phyloP scores from a whole-genome alignment of 2,113 vertebrate species.

The Athene noctua region DNA sequence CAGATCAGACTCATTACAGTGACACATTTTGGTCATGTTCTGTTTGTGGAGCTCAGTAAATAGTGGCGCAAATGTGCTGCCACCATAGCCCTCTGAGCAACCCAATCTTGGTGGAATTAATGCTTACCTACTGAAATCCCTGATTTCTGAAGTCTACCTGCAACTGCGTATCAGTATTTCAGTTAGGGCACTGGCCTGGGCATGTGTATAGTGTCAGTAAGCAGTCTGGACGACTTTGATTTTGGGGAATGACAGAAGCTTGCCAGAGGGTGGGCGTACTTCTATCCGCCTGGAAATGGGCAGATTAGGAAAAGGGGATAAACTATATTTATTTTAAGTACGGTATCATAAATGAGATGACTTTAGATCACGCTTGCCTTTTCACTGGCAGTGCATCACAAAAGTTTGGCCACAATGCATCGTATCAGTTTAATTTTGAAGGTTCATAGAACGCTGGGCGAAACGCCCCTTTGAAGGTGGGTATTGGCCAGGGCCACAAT shows the following conservation, averaged over 20 bases:
- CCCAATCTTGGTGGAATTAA: not conserved
- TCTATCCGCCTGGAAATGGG: accelerated
- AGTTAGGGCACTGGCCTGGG: not conserved
- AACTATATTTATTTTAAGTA: not conserved
- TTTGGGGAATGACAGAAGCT: not conserved
- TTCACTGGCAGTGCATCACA: not conserved
- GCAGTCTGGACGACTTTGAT: not conserved
- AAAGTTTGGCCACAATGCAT: not conserved
- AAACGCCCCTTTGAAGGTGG: conserved; percentile 9
- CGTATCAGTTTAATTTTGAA: not conserved
- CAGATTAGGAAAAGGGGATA: not conserved
- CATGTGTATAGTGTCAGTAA: not conserved
- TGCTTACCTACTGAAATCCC: not conserved
- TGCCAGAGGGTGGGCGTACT: not conserved
- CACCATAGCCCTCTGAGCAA: not conserved
- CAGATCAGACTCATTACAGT: not conserved
- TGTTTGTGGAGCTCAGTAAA: not conserved
- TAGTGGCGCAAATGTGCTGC: not conserved
- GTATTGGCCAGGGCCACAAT: not conserved
- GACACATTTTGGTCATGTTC: not conserved
- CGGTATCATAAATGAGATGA: not conserved
- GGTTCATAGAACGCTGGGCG: accelerated
- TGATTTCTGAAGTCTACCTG: not conserved
- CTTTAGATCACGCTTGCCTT: not conserved
- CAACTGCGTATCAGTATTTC: not conserved